A percentile compares a stretch with the other conserved stretches of the same genome.
phyloP scores from a whole-genome alignment of 2,888 invertebrate genomes.

The Ellobium chinense region DNA sequence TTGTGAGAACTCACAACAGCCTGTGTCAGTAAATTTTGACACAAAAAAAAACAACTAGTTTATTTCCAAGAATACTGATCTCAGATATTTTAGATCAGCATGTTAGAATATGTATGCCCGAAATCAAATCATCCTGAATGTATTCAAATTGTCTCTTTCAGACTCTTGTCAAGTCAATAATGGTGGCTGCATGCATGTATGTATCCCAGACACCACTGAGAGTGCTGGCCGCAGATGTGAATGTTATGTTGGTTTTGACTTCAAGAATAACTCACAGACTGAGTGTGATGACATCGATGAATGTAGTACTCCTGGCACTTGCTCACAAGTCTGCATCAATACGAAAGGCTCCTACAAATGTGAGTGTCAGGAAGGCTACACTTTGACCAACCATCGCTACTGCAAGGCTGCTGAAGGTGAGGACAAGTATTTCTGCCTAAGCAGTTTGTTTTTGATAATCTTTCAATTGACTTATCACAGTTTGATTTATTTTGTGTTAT shows the following conservation, averaged over 20 bases:
- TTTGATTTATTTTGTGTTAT: background rate
- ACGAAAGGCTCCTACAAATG: conserved; percentile 94
- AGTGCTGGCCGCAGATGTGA: conserved; percentile 1
- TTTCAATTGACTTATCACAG: background rate
- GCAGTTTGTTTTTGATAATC: background rate
- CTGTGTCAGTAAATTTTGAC: too few relatives aligned
- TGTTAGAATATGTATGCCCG: too few relatives aligned
- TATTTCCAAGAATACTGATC: too few relatives aligned
- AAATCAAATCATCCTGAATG: too few relatives aligned
- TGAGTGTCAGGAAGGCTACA: conserved; percentile 90
- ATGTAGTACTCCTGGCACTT: conserved; percentile 91
- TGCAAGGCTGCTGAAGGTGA: conserved; percentile 80
- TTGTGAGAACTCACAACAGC: too few relatives aligned
- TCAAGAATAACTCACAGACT: background rate
- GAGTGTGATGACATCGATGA: conserved; percentile 87
- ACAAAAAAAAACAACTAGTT: too few relatives aligned
- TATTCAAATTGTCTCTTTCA: too few relatives aligned
- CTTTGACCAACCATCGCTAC: conserved; percentile 81
- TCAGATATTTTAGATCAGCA: too few relatives aligned
- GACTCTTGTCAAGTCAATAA: background rate
- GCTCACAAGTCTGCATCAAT: conserved; percentile 95
- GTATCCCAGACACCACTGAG: conserved; percentile 18
- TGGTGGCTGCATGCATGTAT: conserved; percentile 25
- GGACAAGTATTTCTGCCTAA: conserved; percentile 57
- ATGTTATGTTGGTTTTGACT: conserved; percentile 14